Evolutionary conservation across 2,113 vertebrate genomes (phyloP), one percentile per base, ranked within the genome.

Genomic region (Apaloderma vittatum): DNA sequence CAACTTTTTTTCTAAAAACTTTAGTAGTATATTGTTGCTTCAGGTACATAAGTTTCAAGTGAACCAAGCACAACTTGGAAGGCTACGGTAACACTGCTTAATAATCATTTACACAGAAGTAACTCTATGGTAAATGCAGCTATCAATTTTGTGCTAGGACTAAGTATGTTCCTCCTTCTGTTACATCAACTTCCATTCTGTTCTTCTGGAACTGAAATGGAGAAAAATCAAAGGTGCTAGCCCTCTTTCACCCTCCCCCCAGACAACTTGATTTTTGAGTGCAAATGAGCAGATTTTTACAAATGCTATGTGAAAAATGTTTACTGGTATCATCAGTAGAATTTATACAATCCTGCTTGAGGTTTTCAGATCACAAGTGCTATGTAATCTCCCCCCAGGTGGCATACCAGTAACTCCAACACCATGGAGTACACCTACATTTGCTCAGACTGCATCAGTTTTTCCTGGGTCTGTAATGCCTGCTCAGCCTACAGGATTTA

Each of bases 391-490:
- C 6, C 71, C 91, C 13, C 4, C 81, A 99, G 99, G 98, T 80
- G 98, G 98, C 61, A 88, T 98, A 43, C 91, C 98, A 36, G 74
- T 98, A n/a, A 97, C 96, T 59, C 83, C 98, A 30, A 82, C 97
- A 43, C 94, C 96, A 23, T 99, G 99, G 99, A 98, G 90, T 81
- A 34, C 97, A 6, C 11, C 97, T 81, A 80, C 98, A 94, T 99
- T 98, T 94, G 78, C 29, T 37, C 97, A 98, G 77, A 74, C 96
- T 34, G 18, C 98, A 18, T 58, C 97, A 11, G n/a, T 96, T 62
- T 96, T 98, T 86, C 88, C 97, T 4, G 87, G 97, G 68, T 68
- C 98, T 11, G 5, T 98, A 74, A 89, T 98, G 32, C 81, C 97
- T 45, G 80, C 92, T 30, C 97, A 95, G 15, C 65, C 98, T 52